A percentile compares a stretch with the other conserved stretches of the same genome.
Conservation (phyloP, 2,888 invertebrate species). For the Leptopilina myrica region DNA sequence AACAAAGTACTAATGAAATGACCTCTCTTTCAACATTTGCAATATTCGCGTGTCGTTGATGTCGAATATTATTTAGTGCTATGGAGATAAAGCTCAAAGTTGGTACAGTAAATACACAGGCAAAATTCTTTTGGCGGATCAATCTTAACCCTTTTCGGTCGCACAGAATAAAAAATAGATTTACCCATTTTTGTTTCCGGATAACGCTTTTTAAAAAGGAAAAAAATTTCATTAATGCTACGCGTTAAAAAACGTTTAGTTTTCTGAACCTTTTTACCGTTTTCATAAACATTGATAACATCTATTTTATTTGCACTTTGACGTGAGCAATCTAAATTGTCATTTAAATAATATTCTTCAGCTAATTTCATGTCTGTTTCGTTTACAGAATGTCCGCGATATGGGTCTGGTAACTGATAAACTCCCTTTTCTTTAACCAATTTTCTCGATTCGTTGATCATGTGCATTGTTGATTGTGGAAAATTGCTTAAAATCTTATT, state of each 20-base stretch:
- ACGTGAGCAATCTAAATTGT: constrained; percentile 54
- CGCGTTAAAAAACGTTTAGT: no score
- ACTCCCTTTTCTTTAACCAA: neutral
- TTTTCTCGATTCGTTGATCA: neutral
- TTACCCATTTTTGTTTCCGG: neutral
- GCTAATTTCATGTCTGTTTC: neutral
- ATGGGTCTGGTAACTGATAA: neutral
- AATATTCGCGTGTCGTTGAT: neutral
- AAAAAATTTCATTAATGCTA: constrained; percentile 39
- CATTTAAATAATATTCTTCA: neutral
- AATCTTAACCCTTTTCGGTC: neutral
- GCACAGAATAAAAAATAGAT: neutral
- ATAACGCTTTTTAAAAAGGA: constrained; percentile 3
- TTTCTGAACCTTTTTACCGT: no score
- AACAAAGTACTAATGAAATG: neutral
- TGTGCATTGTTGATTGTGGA: neutral
- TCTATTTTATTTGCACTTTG: constrained; percentile 48
- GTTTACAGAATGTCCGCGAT: constrained; percentile 13
- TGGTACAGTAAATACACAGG: neutral
- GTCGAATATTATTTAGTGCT: neutral
- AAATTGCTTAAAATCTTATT: neutral
- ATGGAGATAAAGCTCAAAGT: neutral
- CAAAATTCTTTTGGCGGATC: neutral
- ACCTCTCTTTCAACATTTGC: neutral
- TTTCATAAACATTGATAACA: no score